A percentile compares a stretch with the other conserved stretches of the same genome.
Evolutionary conservation across 2,888 invertebrate genomes (phyloP).

Genomic region (Drosophila koepferae): DNA sequence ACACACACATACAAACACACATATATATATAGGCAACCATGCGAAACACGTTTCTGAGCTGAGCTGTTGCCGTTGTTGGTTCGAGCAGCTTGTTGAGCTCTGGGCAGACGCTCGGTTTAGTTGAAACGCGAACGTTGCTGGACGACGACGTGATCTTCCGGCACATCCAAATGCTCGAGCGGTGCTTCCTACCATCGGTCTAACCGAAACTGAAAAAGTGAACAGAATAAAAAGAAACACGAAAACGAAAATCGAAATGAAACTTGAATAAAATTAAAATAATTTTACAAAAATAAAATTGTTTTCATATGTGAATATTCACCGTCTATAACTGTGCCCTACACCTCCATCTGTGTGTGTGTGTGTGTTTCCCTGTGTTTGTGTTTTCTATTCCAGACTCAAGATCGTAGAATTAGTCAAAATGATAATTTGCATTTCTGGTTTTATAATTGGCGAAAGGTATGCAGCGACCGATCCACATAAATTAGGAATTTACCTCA

Average conservation of each 20-base stretch:
- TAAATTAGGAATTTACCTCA: background rate
- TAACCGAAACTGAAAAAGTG: constrained; percentile 29
- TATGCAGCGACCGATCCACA: constrained; percentile 70
- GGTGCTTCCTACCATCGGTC: constrained; percentile 61
- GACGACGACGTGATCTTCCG: constrained; percentile 63
- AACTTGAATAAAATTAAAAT: constrained; percentile 59
- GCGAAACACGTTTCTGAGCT: constrained; percentile 65
- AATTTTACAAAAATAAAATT: constrained; percentile 7
- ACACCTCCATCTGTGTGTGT: constrained; percentile 13
- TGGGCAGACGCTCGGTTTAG: constrained; percentile 66
- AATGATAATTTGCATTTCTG: constrained; percentile 88
- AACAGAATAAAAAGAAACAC: background rate
- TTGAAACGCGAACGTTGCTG: constrained; percentile 69
- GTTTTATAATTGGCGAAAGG: constrained; percentile 87
- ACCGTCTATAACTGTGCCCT: constrained; percentile 41
- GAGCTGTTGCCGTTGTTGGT: constrained; percentile 27
- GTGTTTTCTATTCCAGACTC: constrained; percentile 18
- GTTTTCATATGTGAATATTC: constrained; percentile 33
- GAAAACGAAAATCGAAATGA: constrained; percentile 3
- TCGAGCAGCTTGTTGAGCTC: constrained; percentile 39
- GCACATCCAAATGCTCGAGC: constrained; percentile 24
- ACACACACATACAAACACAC: constrained; percentile 11
- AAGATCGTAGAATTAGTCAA: constrained; percentile 51
- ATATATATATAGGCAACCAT: constrained; percentile 30
- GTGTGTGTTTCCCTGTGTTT: constrained; percentile 2